Conservation (phyloP, 2,797 vertebrate species). For the Eospalax fontanierii region DNA sequence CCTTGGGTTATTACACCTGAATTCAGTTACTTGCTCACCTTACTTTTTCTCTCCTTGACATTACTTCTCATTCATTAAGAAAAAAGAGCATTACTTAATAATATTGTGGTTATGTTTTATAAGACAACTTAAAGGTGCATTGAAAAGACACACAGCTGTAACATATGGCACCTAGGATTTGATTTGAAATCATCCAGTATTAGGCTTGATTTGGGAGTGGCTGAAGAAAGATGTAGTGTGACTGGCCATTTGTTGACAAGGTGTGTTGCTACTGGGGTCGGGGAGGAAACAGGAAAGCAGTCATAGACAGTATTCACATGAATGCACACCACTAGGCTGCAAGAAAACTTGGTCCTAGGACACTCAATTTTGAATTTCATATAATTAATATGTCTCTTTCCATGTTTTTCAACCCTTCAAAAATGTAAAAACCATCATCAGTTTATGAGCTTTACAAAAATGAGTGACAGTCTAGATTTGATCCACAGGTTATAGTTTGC, state of each 20-base stretch:
- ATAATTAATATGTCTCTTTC: background rate
- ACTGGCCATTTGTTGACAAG: background rate
- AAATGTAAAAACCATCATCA: slow-evolving; percentile 44
- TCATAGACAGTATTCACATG: background rate
- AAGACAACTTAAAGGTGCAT: background rate
- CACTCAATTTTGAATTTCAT: slow-evolving; percentile 35
- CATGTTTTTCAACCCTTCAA: slow-evolving; percentile 41
- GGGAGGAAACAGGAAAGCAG: background rate
- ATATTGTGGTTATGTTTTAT: background rate
- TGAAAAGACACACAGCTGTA: background rate
- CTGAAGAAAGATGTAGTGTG: background rate
- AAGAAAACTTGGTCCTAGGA: background rate
- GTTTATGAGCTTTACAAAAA: background rate
- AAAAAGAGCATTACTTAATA: background rate
- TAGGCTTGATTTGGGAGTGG: background rate
- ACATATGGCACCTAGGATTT: background rate
- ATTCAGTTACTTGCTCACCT: background rate
- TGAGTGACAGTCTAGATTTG: background rate
- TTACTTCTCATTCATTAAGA: background rate
- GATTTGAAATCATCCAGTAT: background rate
- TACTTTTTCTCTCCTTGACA: background rate
- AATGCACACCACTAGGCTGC: background rate
- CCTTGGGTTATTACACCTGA: background rate
- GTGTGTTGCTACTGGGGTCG: background rate
- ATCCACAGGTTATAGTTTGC: background rate